Conservation (phyloP, 92 coral and sea anemone species). For the Montipora capitata region DNA sequence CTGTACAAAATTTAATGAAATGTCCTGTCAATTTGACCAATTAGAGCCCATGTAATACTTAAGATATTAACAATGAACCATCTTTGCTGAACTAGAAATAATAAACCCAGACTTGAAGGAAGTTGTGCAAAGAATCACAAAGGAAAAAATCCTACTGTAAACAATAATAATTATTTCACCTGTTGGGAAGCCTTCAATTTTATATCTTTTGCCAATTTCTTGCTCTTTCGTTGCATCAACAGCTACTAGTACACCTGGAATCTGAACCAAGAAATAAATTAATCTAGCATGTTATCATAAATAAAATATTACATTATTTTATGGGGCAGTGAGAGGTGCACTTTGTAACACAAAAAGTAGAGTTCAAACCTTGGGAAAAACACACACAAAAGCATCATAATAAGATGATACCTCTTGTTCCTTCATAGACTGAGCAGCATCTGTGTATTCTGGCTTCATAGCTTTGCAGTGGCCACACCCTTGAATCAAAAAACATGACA, state of each 20-base stretch:
- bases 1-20: no score
- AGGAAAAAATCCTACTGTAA: not conserved
- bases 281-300: no score
- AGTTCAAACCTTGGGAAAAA: not conserved
- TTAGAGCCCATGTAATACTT: no score
- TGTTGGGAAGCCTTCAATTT: conserved; percentile 96
- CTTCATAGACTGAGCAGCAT: conserved; percentile 91
- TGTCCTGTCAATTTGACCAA: no score
- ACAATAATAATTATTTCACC: conserved; percentile 58
- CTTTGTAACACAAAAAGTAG: no score
- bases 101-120: no score
- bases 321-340: no score
- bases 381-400: not conserved
- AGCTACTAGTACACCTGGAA: conserved; percentile 91
- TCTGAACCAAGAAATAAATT: conserved; percentile 44
- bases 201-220: conserved; percentile 85
- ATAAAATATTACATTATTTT: no score
- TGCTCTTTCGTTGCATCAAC: conserved; percentile 93
- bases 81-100: no score
- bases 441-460: conserved; percentile 96
- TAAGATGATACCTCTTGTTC: conserved; percentile 81
- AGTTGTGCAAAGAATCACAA: no score
- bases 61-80: no score
- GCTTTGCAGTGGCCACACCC: conserved; percentile 99
- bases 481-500: conserved; percentile 9